Conservation (phyloP, 2,797 vertebrate genomes). For the Linurgus olivaceus region DNA sequence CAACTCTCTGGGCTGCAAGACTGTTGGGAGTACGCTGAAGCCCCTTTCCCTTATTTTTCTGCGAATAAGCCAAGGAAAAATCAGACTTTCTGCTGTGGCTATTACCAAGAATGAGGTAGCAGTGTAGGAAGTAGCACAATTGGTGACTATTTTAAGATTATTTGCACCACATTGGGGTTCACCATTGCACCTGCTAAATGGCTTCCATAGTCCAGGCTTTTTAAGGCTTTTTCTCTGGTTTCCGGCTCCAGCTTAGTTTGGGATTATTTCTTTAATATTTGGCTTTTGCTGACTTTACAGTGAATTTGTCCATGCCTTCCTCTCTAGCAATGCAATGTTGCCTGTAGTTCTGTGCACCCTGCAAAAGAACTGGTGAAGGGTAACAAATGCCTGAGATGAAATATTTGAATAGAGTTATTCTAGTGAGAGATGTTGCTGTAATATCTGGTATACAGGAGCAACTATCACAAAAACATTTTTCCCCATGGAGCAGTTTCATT, state of each 20-base stretch:
- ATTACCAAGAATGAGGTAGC: not conserved
- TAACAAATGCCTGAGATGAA: not conserved
- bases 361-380: not conserved
- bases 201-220: not conserved
- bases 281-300: not conserved
- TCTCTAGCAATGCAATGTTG: not conserved
- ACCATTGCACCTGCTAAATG: not conserved
- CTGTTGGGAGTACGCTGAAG: rapidly evolving
- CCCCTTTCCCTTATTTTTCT: not conserved
- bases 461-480: not conserved
- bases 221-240: not conserved
- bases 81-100: not conserved
- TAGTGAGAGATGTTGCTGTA: not conserved
- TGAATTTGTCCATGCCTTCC: not conserved
- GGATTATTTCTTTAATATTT: not conserved
- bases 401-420: not conserved
- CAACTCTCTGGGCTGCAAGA: not conserved
- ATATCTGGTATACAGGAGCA: not conserved
- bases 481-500: not conserved
- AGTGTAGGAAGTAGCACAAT: not conserved
- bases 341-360: not conserved
- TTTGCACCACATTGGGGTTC: not conserved
- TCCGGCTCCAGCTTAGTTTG: not conserved
- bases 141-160: not conserved
- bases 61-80: not conserved